Evolutionary conservation across 1,140 invertebrate genomes (phyloP).

Genomic region (Portunus trituberculatus): DNA sequence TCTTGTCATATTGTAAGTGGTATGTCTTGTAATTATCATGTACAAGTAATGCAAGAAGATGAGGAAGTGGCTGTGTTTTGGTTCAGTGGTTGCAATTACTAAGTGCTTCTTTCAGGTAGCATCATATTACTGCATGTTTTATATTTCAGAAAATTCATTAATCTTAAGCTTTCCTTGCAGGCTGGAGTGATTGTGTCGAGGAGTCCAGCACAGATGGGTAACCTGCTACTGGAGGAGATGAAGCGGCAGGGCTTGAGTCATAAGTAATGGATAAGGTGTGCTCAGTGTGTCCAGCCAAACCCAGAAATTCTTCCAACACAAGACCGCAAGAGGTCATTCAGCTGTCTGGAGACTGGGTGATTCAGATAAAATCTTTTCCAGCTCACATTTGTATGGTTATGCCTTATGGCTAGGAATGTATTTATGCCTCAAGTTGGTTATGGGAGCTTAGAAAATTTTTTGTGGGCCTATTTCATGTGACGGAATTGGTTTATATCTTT

Average conservation of each 20-base stretch:
- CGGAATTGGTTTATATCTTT: too few relatives aligned
- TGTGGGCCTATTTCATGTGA: not conserved
- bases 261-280: not conserved
- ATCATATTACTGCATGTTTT: too few relatives aligned
- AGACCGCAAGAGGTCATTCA: not conserved
- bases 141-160: too few relatives aligned
- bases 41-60: too few relatives aligned
- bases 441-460: not conserved
- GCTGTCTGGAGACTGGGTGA: not conserved
- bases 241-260: constrained; percentile 78
- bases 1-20: too few relatives aligned
- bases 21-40: too few relatives aligned
- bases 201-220: constrained; percentile 98
- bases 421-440: not conserved
- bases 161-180: constrained; percentile 79
- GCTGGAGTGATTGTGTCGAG: constrained; percentile 96
- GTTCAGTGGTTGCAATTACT: too few relatives aligned
- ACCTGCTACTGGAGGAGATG: constrained; percentile 93
- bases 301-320: not conserved
- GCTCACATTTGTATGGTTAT: not conserved
- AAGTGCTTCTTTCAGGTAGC: too few relatives aligned
- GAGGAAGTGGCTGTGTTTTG: too few relatives aligned
- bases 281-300: not conserved
- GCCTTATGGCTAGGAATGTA: not conserved
- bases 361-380: not conserved